phyloP scores from a whole-genome alignment of 2,113 vertebrate genomes.

The Carassius carassius region DNA sequence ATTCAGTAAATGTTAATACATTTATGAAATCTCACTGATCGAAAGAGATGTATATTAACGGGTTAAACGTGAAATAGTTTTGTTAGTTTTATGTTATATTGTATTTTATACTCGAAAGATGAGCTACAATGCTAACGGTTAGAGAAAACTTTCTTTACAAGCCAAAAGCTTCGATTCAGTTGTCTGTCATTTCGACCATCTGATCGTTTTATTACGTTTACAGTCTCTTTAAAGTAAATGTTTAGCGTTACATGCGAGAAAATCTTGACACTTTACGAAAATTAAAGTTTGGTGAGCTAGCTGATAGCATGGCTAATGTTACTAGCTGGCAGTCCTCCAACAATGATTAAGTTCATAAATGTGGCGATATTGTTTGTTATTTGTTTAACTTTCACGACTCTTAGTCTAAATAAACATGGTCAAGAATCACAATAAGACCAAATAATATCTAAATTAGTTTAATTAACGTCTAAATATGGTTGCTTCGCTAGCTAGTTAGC shows the following conservation, averaged over 20 bases:
- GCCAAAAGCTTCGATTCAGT: background rate
- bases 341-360: constrained; percentile 13
- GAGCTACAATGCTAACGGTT: constrained; percentile 17
- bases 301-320: constrained; percentile 27
- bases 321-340: constrained; percentile 34
- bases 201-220: background rate
- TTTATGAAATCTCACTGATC: background rate
- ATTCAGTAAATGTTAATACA: background rate
- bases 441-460: background rate
- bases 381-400: background rate
- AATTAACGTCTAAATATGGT: background rate
- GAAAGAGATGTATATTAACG: background rate
- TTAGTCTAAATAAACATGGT: background rate
- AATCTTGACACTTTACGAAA: background rate
- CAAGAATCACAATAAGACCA: background rate
- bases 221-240: too few relatives aligned
- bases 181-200: background rate
- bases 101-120: constrained; percentile 9
- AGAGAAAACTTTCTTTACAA: constrained; percentile 15
- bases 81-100: background rate
- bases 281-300: constrained; percentile 34
- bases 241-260: background rate
- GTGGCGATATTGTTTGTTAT: background rate
- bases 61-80: background rate
- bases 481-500: constrained; percentile 4